Conservation (phyloP, 2,113 vertebrate genomes). For the Delphinus delphis region DNA sequence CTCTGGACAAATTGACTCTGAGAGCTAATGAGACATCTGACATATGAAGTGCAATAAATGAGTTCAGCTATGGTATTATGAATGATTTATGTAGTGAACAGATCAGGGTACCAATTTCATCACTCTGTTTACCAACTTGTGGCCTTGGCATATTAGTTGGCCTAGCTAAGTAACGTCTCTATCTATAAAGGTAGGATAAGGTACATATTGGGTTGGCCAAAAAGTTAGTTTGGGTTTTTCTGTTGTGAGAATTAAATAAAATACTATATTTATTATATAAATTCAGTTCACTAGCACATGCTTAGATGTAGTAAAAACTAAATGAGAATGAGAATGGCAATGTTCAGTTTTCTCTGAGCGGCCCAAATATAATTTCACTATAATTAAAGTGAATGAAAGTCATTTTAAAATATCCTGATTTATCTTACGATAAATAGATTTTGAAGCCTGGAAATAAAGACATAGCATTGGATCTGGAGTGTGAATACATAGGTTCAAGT, state of each 20-base stretch:
- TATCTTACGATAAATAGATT: neutral
- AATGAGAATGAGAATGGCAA: neutral
- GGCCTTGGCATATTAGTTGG: neutral
- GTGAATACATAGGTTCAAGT: neutral
- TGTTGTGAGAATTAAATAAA: conserved; percentile 5
- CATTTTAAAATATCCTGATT: neutral
- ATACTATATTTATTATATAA: neutral
- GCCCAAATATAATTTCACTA: neutral
- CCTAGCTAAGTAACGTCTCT: neutral
- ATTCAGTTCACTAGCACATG: neutral
- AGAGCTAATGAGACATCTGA: neutral
- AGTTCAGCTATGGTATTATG: neutral
- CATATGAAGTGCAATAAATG: neutral
- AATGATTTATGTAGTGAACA: neutral
- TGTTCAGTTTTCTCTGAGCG: neutral
- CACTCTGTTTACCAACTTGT: neutral
- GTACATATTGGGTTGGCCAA: neutral
- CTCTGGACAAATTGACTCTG: neutral
- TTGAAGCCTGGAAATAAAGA: neutral
- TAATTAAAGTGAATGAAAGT: neutral
- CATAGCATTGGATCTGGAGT: neutral
- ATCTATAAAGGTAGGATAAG: neutral
- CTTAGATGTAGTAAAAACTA: neutral
- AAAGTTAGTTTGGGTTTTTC: too few relatives aligned
- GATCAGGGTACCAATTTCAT: neutral